Evolutionary conservation across 2,797 vertebrate species (phyloP).

Genomic region (Epinephelus malabaricus): DNA sequence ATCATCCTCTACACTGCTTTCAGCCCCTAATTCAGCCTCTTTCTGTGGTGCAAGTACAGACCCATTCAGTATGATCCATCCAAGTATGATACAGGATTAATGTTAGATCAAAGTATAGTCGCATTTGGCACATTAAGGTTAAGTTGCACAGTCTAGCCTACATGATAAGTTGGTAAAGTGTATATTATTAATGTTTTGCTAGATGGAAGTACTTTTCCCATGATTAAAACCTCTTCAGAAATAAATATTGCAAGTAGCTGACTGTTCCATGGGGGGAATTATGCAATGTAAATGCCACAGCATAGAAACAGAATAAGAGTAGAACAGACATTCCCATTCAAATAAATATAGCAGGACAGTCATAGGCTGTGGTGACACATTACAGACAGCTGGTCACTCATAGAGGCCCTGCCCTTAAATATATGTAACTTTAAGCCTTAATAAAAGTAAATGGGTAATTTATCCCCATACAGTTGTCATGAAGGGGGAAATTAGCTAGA

Average conservation of each 20-base stretch:
- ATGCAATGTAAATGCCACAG: background rate
- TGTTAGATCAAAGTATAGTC: background rate
- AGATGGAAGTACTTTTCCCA: background rate
- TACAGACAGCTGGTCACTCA: no score
- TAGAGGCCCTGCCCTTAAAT: no score
- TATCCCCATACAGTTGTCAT: no score
- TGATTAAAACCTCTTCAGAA: constrained; percentile 4
- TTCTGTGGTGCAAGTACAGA: background rate
- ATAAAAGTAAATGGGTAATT: no score
- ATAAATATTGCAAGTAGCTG: background rate
- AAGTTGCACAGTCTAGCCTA: background rate
- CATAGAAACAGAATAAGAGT: no score
- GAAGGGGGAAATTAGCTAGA: no score
- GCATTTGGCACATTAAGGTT: background rate
- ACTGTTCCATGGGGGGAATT: background rate
- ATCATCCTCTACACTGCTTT: background rate
- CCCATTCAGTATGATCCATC: background rate
- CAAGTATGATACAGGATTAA: background rate
- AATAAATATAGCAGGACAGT: no score
- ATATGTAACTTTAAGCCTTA: no score
- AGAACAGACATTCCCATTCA: no score
- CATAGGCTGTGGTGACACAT: no score
- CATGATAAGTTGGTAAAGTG: no score
- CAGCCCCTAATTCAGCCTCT: background rate
- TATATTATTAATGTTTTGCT: background rate